phyloP scores from a whole-genome alignment of 2,797 vertebrate genomes.

The Tokudaia tokunoshimensis region DNA sequence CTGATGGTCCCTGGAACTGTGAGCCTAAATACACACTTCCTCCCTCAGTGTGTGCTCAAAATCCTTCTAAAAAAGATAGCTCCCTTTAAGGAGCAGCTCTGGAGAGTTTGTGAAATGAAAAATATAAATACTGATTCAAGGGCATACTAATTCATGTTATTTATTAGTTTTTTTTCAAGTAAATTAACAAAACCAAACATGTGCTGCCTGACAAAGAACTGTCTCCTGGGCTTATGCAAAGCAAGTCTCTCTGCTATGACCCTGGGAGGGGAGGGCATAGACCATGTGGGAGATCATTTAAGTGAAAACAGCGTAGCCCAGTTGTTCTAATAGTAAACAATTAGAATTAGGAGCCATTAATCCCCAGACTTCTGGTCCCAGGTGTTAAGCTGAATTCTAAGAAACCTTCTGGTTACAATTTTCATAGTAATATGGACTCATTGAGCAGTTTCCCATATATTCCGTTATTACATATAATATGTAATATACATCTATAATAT shows the following conservation, averaged over 20 bases:
- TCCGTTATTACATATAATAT: background rate
- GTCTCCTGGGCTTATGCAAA: slow-evolving; percentile 28
- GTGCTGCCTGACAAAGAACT: slow-evolving; percentile 39
- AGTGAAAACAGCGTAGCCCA: background rate
- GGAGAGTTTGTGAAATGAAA: background rate
- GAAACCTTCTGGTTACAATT: slow-evolving; percentile 59
- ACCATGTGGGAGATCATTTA: slow-evolving; percentile 43
- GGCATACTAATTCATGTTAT: background rate
- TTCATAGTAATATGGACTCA: slow-evolving; percentile 24
- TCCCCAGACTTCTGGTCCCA: slow-evolving; percentile 50
- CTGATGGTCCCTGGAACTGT: background rate
- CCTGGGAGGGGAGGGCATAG: background rate
- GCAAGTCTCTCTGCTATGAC: slow-evolving; percentile 5
- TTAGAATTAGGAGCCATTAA: slow-evolving; percentile 71
- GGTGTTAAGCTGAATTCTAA: slow-evolving; percentile 61
- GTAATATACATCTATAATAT: background rate
- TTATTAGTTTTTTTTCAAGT: background rate
- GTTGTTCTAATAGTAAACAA: slow-evolving; percentile 67
- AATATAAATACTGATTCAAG: background rate
- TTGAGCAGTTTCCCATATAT: background rate
- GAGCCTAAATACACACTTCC: background rate
- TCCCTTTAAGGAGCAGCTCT: background rate
- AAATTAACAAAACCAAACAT: background rate
- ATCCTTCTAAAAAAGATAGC: background rate
- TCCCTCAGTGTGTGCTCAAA: background rate